Base-by-base conservation (phyloP, 2,888 invertebrate genomes). In the Eremobia ochroleuca region DNA sequence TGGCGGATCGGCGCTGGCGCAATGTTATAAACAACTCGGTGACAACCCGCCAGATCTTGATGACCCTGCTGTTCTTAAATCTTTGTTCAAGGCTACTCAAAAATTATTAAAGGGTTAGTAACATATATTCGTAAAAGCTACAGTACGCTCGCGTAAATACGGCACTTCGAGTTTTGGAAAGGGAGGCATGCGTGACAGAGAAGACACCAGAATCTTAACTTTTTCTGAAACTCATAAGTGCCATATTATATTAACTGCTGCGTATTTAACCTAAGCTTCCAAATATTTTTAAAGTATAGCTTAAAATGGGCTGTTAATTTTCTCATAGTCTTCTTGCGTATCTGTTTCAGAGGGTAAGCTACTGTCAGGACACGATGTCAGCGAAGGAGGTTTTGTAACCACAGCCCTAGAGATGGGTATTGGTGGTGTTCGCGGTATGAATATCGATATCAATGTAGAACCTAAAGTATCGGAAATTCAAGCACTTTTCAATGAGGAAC, bases 391-490 rank as follows among this genome's bases (percentile, higher is more conserved):
- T 49, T 97, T 99, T 52, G 97, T 99, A 62, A 98, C 98, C 0
- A 98, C 99, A 88, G 94, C 99, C 0, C 92, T 99, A 78, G 99
- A 99, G 96, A 99, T 99, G 99, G 98, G 98, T n/a, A 99, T 99
- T 92, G 99, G 98, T 76, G 99, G 99, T 58, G 96, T 99, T 77
- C 97, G 98, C 87, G 99, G 99, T 1, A 90, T 99, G 28, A 95
- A 97, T 28, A 92, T 98, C 0, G 97, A 98, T 84, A 91, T 98
- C 31, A 93, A 94, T 77, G 93, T 91, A 2, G 92, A 90, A 78
- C 93, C 93, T 58, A 90, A 91, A 55, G 97, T 97, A 2, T 96
- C 97, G 0, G 95, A 97, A 1, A 93, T 98, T 13, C 97, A 98
- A 78, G 97, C 98, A 34, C 94, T 99, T 37, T 99, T 99, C 92